A percentile compares a stretch with the other conserved stretches of the same genome.
phyloP scores from a whole-genome alignment of 2,888 invertebrate genomes.

The Macrosiphum euphorbiae region DNA sequence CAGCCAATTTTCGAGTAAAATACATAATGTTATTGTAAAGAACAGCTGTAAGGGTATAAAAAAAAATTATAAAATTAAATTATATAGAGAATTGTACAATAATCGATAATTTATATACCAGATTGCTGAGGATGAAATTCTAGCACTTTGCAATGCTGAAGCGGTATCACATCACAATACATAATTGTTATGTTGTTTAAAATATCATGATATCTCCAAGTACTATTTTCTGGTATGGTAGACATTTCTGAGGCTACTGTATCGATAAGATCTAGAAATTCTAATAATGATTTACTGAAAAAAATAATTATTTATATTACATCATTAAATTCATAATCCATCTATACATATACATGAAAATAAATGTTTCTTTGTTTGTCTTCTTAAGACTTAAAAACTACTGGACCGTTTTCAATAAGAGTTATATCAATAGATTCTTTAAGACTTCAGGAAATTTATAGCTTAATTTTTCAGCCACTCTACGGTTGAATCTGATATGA shows the following conservation, averaged over 20 bases:
- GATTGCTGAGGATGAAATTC: slow-evolving; percentile 90
- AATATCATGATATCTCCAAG: slow-evolving; percentile 60
- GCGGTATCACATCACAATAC: slow-evolving; percentile 83
- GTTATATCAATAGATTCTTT: too few species aligned
- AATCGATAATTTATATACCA: slow-evolving; percentile 72
- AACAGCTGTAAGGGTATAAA: slow-evolving; percentile 74
- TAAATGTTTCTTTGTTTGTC: too few species aligned
- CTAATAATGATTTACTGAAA: slow-evolving; percentile 56
- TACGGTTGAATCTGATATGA: too few species aligned
- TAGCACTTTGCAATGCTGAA: slow-evolving; percentile 83
- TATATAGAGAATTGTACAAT: slow-evolving; percentile 17
- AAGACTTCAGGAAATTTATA: too few species aligned
- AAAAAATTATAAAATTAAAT: slow-evolving; percentile 48
- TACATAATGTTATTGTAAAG: slow-evolving; percentile 95
- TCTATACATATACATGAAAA: too few species aligned
- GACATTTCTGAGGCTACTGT: slow-evolving; percentile 48
- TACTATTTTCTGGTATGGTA: slow-evolving; percentile 45
- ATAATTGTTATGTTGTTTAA: slow-evolving; percentile 78
- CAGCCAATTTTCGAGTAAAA: slow-evolving; percentile 81
- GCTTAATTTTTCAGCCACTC: too few species aligned
- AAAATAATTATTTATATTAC: background rate
- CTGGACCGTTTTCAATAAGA: too few species aligned
- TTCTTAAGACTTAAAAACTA: too few species aligned
- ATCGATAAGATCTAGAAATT: slow-evolving; percentile 49
- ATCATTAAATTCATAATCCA: background rate